Percentiles rank a stretch among this genome's conserved stretches.
phyloP scores from a whole-genome alignment of 2,888 invertebrate species.

The Pediacus dermestoides region DNA sequence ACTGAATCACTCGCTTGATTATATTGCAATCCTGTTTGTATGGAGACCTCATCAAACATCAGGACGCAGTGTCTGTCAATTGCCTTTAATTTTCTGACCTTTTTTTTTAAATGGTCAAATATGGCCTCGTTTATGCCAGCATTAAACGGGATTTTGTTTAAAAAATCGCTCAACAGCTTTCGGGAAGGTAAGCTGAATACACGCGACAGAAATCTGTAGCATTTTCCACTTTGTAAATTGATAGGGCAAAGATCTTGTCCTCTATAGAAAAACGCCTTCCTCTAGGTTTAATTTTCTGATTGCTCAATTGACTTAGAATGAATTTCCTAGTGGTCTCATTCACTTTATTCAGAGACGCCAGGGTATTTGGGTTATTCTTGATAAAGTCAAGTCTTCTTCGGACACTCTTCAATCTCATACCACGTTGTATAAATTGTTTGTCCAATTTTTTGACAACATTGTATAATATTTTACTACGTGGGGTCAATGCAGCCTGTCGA shows the following conservation, averaged over 20 bases:
- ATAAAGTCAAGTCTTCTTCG: no score
- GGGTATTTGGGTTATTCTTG: no score
- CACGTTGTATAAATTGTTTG: no score
- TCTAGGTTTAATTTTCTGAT: no score
- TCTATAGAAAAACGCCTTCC: not conserved
- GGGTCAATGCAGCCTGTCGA: no score
- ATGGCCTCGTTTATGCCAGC: not conserved
- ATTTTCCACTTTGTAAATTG: no score
- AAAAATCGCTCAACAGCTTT: not conserved
- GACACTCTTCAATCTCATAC: no score
- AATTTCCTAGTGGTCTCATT: no score
- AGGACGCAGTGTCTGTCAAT: not conserved
- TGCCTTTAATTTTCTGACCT: not conserved
- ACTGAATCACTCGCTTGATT: not conserved
- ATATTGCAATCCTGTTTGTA: not conserved
- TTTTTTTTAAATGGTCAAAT: constrained; percentile 1
- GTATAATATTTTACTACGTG: no score
- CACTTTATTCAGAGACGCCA: no score
- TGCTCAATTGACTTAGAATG: no score
- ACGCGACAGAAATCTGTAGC: not conserved
- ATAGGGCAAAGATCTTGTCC: not conserved
- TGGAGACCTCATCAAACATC: not conserved
- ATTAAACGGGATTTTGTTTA: constrained; percentile 1
- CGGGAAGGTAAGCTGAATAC: not conserved
- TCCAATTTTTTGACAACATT: no score